Conservation (phyloP, 1,140 invertebrate genomes). For the Parapsyche elsis region DNA sequence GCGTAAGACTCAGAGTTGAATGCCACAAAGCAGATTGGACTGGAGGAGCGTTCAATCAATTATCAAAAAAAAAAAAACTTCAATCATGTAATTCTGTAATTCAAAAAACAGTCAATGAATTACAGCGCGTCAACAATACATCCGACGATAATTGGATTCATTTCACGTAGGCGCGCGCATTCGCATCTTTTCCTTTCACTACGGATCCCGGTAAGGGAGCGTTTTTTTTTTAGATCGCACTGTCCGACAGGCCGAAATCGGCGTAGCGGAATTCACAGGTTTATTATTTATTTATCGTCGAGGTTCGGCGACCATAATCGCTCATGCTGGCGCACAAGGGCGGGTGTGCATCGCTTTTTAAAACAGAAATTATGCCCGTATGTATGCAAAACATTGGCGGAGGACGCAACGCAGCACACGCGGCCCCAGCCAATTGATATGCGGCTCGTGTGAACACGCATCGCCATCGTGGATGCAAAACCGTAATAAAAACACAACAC, state of each 20-base stretch:
- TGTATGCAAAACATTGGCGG: conserved; percentile 30
- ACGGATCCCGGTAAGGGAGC: no score
- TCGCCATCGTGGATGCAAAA: conserved; percentile 17
- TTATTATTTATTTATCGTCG: neutral
- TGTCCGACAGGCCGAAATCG: neutral
- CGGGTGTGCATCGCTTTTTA: conserved; percentile 36
- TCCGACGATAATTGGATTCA: no score
- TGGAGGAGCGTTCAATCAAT: no score
- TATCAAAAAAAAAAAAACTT: no score
- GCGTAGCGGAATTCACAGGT: neutral
- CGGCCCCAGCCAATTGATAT: conserved; percentile 25
- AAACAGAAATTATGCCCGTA: conserved; percentile 41
- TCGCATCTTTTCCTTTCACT: no score
- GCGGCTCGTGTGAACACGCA: conserved; percentile 27
- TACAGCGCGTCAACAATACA: no score
- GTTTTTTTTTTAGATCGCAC: neutral
- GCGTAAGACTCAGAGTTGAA: no score
- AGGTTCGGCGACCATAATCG: conserved; percentile 26
- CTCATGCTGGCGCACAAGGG: conserved; percentile 36
- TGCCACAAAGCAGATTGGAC: no score
- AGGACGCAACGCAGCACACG: conserved; percentile 23
- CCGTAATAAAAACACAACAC: conserved; percentile 16
- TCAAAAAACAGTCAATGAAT: no score
- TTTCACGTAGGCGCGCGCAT: no score
- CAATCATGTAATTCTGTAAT: no score